Evolutionary conservation across 2,113 vertebrate genomes (phyloP), one percentile per base, ranked within the genome.

Genomic region (Ctenodactylus gundi): DNA sequence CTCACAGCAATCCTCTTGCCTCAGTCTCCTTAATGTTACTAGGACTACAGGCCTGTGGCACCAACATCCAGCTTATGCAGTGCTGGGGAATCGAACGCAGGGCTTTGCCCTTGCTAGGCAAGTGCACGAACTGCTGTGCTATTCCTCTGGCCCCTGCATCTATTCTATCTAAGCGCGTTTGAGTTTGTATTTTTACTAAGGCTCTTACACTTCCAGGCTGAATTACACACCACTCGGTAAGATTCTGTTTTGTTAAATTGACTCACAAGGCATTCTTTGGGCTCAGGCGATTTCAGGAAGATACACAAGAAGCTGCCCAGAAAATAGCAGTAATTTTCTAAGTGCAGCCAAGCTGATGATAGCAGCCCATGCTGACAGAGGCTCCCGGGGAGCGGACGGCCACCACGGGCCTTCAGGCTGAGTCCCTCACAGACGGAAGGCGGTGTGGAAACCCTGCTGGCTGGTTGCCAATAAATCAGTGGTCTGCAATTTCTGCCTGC

Each of bases 381-480:
- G 88, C 96, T 89, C 96, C 51, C 94, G 86, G 85, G 91, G n/a
- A n/a, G n/a, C n/a, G n/a, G n/a, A n/a, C n/a, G n/a, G n/a, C n/a
- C n/a, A n/a, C n/a, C n/a, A n/a, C n/a, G n/a, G n/a, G n/a, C n/a
- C n/a, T n/a, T n/a, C n/a, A n/a, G n/a, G 93, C 97, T 97, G 97
- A 98, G 98, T 97, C 97, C 94, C 96, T 62, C 92, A 93, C 97
- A 98, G 96, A 96, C 97, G 98, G 98, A 98, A 98, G 97, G 85
- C 98, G 97, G 98, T 97, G 98, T 97, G 99, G 98, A 99, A 98
- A 99, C 98, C 99, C 98, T 98, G 99, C 98, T 98, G 99, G 97
- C 99, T 99, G 99, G 99, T 99, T 99, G 99, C 98, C 98, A 98
- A 99, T 99, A 99, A 99, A 99, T 99, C 99, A 99, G 99, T 98